phyloP scores from a whole-genome alignment of 1,140 invertebrate species.

The Drosophila bifasciata region DNA sequence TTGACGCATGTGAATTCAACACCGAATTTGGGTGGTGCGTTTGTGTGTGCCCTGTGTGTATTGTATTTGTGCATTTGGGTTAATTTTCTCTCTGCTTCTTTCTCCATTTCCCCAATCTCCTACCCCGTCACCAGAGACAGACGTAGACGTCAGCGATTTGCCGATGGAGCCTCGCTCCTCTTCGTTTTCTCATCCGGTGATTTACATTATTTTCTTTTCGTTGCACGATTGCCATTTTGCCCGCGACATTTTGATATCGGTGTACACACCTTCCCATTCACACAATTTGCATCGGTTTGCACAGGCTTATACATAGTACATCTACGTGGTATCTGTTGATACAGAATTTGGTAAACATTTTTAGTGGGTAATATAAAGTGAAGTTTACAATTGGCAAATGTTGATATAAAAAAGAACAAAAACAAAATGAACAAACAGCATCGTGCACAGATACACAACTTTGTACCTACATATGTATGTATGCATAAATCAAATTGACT shows the following conservation, averaged over 20 bases:
- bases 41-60: not conserved
- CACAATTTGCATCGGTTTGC: constrained; percentile 8
- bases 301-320: too few species aligned
- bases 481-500: too few species aligned
- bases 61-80: constrained; percentile 3
- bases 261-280: constrained; percentile 7
- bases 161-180: constrained; percentile 77
- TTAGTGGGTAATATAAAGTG: too few species aligned
- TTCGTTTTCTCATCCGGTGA: constrained; percentile 80
- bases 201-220: constrained; percentile 16
- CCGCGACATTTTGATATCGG: not conserved
- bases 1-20: constrained; percentile 74
- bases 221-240: constrained; percentile 3
- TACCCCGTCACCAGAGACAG: constrained; percentile 42
- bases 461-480: too few species aligned
- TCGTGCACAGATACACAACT: too few species aligned
- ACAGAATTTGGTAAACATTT: too few species aligned
- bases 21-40: constrained; percentile 77
- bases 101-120: not conserved
- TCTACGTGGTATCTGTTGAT: too few species aligned
- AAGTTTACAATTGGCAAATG: too few species aligned
- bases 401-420: too few species aligned
- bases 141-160: constrained; percentile 49
- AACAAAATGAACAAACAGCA: too few species aligned
- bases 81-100: not conserved